Percentiles rank a stretch among this genome's conserved stretches.
phyloP scores from a whole-genome alignment of 2,888 invertebrate genomes.

The Trypoxylon attenuatum region DNA sequence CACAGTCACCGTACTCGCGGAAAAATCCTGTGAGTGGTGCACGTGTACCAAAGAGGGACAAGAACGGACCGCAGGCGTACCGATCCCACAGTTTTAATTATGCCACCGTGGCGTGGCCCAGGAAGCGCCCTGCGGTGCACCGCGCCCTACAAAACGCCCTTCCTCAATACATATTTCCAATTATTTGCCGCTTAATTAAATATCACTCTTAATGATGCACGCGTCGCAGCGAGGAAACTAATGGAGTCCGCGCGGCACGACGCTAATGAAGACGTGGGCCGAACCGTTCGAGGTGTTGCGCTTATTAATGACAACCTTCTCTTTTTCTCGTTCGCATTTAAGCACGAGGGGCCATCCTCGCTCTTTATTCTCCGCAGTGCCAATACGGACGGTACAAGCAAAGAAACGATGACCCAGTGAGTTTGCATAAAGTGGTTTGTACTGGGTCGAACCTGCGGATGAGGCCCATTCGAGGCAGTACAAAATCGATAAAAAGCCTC shows the following conservation, averaged over 20 bases:
- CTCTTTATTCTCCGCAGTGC: background rate
- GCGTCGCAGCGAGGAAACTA: constrained; percentile 55
- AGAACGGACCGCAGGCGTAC: constrained; percentile 53
- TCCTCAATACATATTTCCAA: background rate
- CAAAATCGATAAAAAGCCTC: no score
- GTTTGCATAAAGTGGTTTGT: constrained; percentile 1
- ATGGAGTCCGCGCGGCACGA: constrained; percentile 41
- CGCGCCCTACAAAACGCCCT: background rate
- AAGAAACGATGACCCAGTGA: background rate
- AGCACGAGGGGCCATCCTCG: background rate
- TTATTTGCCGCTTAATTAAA: constrained; percentile 54
- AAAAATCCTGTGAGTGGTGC: background rate
- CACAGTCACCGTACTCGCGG: background rate
- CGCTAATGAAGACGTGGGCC: constrained; percentile 60
- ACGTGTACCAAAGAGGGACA: constrained; percentile 32
- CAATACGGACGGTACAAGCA: background rate
- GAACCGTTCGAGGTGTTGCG: constrained; percentile 53
- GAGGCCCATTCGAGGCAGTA: no score
- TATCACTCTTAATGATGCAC: constrained; percentile 59
- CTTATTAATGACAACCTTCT: constrained; percentile 52
- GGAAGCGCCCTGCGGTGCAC: constrained; percentile 20
- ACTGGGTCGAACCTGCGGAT: no score
- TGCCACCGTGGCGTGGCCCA: constrained; percentile 47
- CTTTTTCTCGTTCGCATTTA: background rate
- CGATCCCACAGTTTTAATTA: constrained; percentile 61